Evolutionary conservation across 2,888 invertebrate species (phyloP).

Genomic region (Andrena camellia): DNA sequence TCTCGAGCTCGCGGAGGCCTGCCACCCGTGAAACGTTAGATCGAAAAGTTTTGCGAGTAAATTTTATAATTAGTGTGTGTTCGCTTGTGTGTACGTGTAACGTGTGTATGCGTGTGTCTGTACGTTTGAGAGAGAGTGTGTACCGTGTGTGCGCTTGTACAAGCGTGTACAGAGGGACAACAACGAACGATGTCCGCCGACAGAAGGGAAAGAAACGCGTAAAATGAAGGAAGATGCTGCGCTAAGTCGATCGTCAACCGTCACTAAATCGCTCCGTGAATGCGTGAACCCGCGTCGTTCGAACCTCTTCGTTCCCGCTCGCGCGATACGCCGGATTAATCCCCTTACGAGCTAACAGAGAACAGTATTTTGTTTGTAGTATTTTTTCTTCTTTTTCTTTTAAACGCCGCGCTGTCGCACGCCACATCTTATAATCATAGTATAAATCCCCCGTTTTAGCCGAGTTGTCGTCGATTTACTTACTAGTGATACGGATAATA

Average conservation of each 20-base stretch:
- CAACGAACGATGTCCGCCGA: constrained; percentile 66
- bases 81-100: not conserved
- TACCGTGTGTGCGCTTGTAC: constrained; percentile 46
- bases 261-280: constrained; percentile 13
- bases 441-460: constrained; percentile 78
- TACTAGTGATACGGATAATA: constrained; percentile 84
- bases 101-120: constrained; percentile 13
- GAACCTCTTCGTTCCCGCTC: constrained; percentile 34
- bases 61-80: constrained; percentile 11
- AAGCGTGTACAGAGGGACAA: constrained; percentile 67
- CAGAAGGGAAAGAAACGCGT: constrained; percentile 63
- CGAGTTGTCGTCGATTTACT: constrained; percentile 72
- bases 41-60: constrained; percentile 48
- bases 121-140: constrained; percentile 36
- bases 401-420: constrained; percentile 60
- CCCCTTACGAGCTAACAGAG: constrained; percentile 74
- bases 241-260: constrained; percentile 56
- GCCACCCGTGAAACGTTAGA: constrained; percentile 39
- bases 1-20: constrained; percentile 47
- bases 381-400: not conserved
- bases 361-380: constrained; percentile 58
- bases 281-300: not conserved
- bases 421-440: constrained; percentile 72
- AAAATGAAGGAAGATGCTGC: constrained; percentile 67
- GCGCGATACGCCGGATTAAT: constrained; percentile 42